Base-by-base conservation (phyloP, 2,797 vertebrate genomes). In the Cephalopachus bancanus region DNA sequence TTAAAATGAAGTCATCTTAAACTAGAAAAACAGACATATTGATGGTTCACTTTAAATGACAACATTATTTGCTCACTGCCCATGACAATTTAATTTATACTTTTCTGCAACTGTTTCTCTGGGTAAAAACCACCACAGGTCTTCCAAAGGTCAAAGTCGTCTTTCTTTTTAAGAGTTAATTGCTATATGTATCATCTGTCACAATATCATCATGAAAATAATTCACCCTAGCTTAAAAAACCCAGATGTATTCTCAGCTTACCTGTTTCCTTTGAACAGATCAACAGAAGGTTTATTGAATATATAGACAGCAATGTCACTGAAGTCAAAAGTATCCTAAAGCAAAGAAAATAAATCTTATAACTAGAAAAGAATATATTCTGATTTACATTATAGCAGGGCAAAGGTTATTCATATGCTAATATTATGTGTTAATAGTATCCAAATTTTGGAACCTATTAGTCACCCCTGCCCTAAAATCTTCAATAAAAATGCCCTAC, bases 181-280 rank as follows among this genome's bases (percentile, higher is more conserved):
- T 72, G 57, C 88, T 10, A 93, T 92, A 44, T 26, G 55, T 51
- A 85, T 76, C 51, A 85, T 51, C n/a, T 71, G 30, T 55, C 26
- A 85, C 17, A 95, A 49, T 65, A 74, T 96, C 79, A 92, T 81
- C 26, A 51, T 90, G 80, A 94, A 84, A 79, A 94, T 86, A 90
- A 93, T 76, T 65, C 44, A 80, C 30, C 59, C 84, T 44, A 37
- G 26, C 89, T 89, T 55, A 92, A 97, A 14, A 76, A 83, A 96
- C 97, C 72, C 19, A 64, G 16, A 84, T 30, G 2, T 17, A 95
- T 57, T 89, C 71, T 92, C 64, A 74, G 94, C 97, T 98, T 98
- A 99, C 99, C 99, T 98, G 99, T 99, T 98, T 98, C 98, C 95
- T 98, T 98, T 87, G 99, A 98, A 97, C 98, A 99, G 97, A 98